Conservation (phyloP, 2,888 invertebrate genomes). For the Eilema caniola region DNA sequence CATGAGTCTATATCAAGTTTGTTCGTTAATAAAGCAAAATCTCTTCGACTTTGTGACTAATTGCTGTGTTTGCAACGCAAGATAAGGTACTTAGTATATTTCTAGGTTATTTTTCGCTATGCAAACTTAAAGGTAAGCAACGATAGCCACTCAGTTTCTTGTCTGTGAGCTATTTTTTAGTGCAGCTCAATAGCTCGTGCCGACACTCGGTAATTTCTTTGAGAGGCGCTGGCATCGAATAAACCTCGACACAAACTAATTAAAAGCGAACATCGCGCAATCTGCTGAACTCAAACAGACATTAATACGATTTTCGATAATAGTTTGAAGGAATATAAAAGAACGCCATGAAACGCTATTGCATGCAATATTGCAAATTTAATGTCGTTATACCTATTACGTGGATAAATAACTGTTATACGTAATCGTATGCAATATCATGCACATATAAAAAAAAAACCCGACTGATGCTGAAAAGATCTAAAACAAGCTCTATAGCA, state of each 20-base stretch:
- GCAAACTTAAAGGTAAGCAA: slow-evolving; percentile 43
- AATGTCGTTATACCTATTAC: background rate
- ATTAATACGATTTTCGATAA: slow-evolving; percentile 52
- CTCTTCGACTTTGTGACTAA: slow-evolving; percentile 39
- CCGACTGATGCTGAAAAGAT: no score
- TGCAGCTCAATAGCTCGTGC: slow-evolving; percentile 43
- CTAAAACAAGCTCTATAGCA: no score
- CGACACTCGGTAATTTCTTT: slow-evolving; percentile 68
- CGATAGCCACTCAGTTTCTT: slow-evolving; percentile 43
- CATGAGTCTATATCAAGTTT: slow-evolving; percentile 28
- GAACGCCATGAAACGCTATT: slow-evolving; percentile 11
- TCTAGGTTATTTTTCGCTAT: slow-evolving; percentile 30
- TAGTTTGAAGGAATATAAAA: slow-evolving; percentile 46
- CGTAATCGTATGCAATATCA: background rate
- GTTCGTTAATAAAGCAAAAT: slow-evolving; percentile 41
- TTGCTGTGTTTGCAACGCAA: slow-evolving; percentile 34
- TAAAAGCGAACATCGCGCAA: slow-evolving; percentile 76
- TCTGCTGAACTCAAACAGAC: slow-evolving; percentile 61
- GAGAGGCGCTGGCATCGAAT: slow-evolving; percentile 64
- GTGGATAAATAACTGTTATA: slow-evolving; percentile 3
- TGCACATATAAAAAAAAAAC: no score
- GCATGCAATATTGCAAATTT: slow-evolving; percentile 16
- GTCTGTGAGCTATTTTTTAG: slow-evolving; percentile 51
- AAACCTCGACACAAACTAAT: slow-evolving; percentile 76
- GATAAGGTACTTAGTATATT: slow-evolving; percentile 29